Evolutionary conservation across 2,888 invertebrate species (phyloP), one percentile per base, ranked within the genome.

Genomic region (Horisme vitalbata): DNA sequence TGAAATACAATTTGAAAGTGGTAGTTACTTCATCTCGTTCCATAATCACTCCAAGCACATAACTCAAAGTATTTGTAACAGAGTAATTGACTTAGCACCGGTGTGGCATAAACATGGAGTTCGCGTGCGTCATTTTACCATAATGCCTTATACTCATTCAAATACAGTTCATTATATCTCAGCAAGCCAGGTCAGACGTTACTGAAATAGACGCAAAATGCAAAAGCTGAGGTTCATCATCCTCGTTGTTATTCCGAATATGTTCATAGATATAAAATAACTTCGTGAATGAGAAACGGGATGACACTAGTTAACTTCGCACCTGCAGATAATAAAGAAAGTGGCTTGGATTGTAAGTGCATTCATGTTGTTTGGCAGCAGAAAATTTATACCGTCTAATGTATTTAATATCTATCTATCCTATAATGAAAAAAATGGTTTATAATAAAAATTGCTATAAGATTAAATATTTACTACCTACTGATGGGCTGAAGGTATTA

Each of bases 141-240:
- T 35, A n/a, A 43, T 43, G 12, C 35, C 32, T 31, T 47, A 52
- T 37, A 9, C 1, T 7, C 6, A 3, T 15, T 3, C 0, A 0
- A 0, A 15, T 23, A 51, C 8, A 27, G 41, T 36, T 41, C 2
- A 38, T 35, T 31, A 28, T 41, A 10, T 11, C 27, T 6, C 0
- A 33, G 7, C 21, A 12, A 24, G 5, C 30, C 9, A 8, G 35
- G 23, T 20, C 20, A 49, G 59, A 61, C 61, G 66, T 49, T 61
- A 66, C 72, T 79, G 74, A 82, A 83, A 83, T 83, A 81, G 78
- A 75, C 63, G 59, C 65, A 71, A 74, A 79, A 78, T 78, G 78
- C 80, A 79, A 83, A 82, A 75, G 65, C 65, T 68, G 65, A 79
- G 75, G 81, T 82, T 84, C 83, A 81, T 83, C 78, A 83, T 75